Evolutionary conservation across 2,797 vertebrate species (phyloP).

Genomic region (Amblyopsis hoosieri): DNA sequence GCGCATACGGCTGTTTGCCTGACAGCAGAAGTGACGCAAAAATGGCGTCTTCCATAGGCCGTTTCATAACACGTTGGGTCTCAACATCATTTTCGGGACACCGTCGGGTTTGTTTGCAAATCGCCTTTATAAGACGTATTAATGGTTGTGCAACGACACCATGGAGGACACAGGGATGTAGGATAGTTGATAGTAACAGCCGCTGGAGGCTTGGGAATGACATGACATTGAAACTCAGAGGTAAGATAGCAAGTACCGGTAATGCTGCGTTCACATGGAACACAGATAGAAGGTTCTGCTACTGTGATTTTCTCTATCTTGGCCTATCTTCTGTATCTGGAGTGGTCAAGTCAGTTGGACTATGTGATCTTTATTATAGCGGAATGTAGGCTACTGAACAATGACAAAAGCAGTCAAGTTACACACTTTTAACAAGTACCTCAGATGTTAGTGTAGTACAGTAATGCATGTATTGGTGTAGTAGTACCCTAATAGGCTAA

Average conservation of each 20-base stretch:
- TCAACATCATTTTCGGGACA: constrained; percentile 47
- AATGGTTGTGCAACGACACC: constrained; percentile 30
- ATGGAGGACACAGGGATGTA: constrained; percentile 9
- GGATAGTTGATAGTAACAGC: not conserved
- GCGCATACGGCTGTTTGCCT: constrained; percentile 30
- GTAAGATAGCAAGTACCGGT: constrained; percentile 44
- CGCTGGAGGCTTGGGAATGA: constrained; percentile 20
- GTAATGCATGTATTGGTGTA: not conserved
- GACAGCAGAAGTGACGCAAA: constrained; percentile 42
- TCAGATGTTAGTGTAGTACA: not conserved
- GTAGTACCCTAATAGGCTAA: too few relatives aligned
- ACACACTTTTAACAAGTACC: too few relatives aligned
- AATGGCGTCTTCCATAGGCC: constrained; percentile 79
- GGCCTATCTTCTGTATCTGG: too few relatives aligned
- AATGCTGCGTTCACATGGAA: not conserved
- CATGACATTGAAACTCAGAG: constrained; percentile 71
- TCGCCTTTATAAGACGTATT: constrained; percentile 23
- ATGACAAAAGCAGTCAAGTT: too few relatives aligned
- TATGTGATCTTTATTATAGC: too few relatives aligned
- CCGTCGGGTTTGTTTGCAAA: constrained; percentile 32
- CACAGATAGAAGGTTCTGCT: too few relatives aligned
- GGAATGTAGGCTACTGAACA: too few relatives aligned
- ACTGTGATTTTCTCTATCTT: too few relatives aligned
- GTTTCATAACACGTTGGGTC: constrained; percentile 72
- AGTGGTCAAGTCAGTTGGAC: too few relatives aligned